These are phyloP conservation scores for Drosophila ezoana DNA, from an alignment of 2,888 invertebrate species.

Conservation along the genomic window DNA sequence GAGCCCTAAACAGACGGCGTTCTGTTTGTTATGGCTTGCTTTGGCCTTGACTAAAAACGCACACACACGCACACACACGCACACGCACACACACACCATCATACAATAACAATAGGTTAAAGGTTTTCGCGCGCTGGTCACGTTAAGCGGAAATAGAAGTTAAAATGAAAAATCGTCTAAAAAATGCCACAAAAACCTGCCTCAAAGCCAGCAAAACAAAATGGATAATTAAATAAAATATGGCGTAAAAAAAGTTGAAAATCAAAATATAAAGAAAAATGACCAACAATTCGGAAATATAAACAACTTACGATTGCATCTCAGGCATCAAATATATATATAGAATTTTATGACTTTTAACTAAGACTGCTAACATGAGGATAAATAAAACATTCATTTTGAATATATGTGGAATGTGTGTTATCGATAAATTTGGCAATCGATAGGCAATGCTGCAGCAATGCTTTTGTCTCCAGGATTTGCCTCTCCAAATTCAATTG, in stretches of 20 bases:
- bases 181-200: slow-evolving; percentile 7
- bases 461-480: background rate
- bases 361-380: too few species aligned
- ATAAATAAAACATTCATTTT: too few species aligned
- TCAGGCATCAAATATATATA: too few species aligned
- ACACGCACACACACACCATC: slow-evolving; percentile 17
- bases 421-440: background rate
- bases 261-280: too few species aligned
- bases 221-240: slow-evolving; percentile 6
- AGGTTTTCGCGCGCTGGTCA: slow-evolving; percentile 35
- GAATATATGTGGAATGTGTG: too few species aligned
- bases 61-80: too few species aligned
- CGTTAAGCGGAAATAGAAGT: slow-evolving; percentile 48
- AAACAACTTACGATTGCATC: too few species aligned
- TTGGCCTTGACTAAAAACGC: slow-evolving; percentile 36
- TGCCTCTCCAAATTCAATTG: background rate
- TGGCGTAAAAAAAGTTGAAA: background rate
- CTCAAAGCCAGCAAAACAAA: slow-evolving; percentile 7
- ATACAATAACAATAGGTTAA: slow-evolving; percentile 34
- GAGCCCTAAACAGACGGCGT: background rate
- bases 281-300: too few species aligned
- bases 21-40: slow-evolving; percentile 7
- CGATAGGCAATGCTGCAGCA: background rate
- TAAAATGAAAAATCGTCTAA: slow-evolving; percentile 13
- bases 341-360: too few species aligned